Evolutionary conservation across 2,888 invertebrate genomes (phyloP).

Genomic region (Agrochola circellaris): DNA sequence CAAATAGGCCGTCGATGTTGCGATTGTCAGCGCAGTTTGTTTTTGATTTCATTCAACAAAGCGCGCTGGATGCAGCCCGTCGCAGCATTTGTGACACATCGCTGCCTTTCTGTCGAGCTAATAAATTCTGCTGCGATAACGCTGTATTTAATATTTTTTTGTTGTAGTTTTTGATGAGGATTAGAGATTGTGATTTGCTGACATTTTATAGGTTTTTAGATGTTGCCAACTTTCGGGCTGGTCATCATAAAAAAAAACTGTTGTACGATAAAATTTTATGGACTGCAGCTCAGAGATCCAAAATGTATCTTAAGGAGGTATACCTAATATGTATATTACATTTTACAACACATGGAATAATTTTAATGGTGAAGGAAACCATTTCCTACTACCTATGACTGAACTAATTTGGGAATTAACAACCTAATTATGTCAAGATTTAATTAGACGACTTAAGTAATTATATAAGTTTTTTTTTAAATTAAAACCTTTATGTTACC

Average conservation of each 20-base stretch:
- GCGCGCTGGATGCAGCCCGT: constrained; percentile 76
- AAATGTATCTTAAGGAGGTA: background rate
- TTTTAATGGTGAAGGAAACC: background rate
- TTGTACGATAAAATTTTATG: background rate
- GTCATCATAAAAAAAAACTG: background rate
- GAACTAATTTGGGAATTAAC: background rate
- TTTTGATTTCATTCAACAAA: constrained; percentile 85
- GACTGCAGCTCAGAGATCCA: too few species aligned
- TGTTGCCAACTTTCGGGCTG: background rate
- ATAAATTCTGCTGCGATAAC: constrained; percentile 62
- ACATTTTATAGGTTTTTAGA: background rate
- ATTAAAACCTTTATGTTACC: too few species aligned
- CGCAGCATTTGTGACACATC: constrained; percentile 82
- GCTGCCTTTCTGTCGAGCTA: constrained; percentile 70
- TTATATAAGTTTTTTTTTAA: background rate
- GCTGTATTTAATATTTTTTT: constrained; percentile 49
- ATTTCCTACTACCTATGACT: background rate
- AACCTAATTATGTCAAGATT: background rate
- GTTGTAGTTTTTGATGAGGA: background rate
- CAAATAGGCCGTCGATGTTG: constrained; percentile 68
- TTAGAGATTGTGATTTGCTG: background rate
- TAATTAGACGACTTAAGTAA: background rate
- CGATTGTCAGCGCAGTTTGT: constrained; percentile 78
- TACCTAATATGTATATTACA: too few species aligned
- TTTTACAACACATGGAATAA: too few species aligned